These are phyloP conservation scores for Lasius platythorax DNA, from an alignment of 2,888 invertebrate genomes.

Conservation along the genomic window DNA sequence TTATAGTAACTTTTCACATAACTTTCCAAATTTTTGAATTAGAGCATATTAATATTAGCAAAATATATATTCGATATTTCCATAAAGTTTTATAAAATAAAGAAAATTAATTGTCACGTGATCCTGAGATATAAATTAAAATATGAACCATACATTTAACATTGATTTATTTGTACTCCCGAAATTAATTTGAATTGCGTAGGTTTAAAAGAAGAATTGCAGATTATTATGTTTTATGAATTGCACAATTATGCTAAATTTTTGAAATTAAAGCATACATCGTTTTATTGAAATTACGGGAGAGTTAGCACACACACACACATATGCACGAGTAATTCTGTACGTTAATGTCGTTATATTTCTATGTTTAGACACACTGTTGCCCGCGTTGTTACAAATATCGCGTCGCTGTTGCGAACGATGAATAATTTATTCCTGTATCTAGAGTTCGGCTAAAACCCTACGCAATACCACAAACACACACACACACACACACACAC, in stretches of 20 bases:
- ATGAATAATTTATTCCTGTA: conserved; percentile 42
- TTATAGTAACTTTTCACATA: not conserved
- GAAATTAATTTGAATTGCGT: too few relatives aligned
- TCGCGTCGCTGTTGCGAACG: not conserved
- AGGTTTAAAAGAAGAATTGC: too few relatives aligned
- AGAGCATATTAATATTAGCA: not conserved
- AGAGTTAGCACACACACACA: not conserved
- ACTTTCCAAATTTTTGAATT: not conserved
- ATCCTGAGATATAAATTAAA: too few relatives aligned
- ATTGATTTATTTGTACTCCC: too few relatives aligned
- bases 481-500: too few relatives aligned
- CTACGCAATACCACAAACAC: not conserved
- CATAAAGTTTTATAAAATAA: too few relatives aligned
- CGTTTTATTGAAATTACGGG: not conserved
- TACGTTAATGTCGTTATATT: not conserved
- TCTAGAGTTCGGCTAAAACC: conserved; percentile 7
- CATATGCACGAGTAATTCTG: not conserved
- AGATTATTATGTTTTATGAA: too few relatives aligned
- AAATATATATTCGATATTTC: too few relatives aligned
- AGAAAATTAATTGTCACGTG: too few relatives aligned
- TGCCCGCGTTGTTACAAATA: conserved; percentile 14
- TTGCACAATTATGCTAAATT: not conserved
- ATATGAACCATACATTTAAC: too few relatives aligned
- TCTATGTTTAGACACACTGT: not conserved
- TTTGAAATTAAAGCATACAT: not conserved